A percentile compares a stretch with the other conserved stretches of the same genome.
These are phyloP conservation scores for Neotragus pygmaeus DNA, from an alignment of 2,113 vertebrate species.

Conservation along the genomic window DNA sequence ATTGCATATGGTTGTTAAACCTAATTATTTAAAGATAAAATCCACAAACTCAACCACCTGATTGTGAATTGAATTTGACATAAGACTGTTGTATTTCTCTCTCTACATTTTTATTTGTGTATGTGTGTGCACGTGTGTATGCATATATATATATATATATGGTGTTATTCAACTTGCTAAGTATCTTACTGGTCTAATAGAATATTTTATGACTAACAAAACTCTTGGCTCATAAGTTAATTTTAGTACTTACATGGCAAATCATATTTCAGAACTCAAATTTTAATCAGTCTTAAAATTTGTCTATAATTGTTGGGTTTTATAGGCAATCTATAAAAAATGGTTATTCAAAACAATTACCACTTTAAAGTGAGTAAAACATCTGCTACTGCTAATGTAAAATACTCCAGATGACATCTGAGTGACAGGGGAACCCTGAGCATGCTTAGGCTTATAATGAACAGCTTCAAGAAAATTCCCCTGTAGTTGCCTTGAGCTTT, in stretches of 20 bases:
- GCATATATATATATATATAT: not conserved
- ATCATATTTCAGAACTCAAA: not conserved
- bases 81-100: not conserved
- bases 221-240: not conserved
- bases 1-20: not conserved
- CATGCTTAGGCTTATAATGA: not conserved
- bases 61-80: not conserved
- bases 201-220: not conserved
- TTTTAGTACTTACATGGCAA: not conserved
- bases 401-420: not conserved
- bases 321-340: not conserved
- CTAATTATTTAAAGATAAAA: conserved; percentile 3
- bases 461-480: not conserved
- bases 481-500: not conserved
- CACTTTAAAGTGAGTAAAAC: not conserved
- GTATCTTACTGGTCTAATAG: not conserved
- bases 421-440: not conserved
- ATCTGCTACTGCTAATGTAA: not conserved
- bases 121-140: too few relatives aligned
- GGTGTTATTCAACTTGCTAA: not conserved
- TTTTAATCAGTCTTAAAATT: not conserved
- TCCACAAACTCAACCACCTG: not conserved
- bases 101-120: not conserved
- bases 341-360: not conserved
- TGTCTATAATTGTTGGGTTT: not conserved